A percentile compares a stretch with the other conserved stretches of the same genome.
Conservation (phyloP, 2,797 vertebrate genomes). For the Phoxinus dragarum region DNA sequence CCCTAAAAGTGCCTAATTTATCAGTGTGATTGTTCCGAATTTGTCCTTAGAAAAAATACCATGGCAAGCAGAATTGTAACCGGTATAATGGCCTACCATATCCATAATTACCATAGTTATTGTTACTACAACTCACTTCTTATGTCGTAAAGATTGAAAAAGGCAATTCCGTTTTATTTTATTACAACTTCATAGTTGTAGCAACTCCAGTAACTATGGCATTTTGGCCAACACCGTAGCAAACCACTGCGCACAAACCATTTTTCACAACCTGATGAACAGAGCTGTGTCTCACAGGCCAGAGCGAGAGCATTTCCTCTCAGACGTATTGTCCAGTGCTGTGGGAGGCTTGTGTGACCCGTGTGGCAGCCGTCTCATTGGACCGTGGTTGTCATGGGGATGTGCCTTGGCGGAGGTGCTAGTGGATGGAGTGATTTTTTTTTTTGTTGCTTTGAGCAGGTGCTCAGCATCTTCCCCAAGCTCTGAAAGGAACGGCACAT, state of each 20-base stretch:
- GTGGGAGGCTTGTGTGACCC: constrained; percentile 59
- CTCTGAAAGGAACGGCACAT: constrained; percentile 14
- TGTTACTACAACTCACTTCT: constrained; percentile 2
- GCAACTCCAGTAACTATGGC: neutral
- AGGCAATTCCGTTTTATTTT: neutral
- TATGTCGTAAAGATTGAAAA: neutral
- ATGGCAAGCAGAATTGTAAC: neutral
- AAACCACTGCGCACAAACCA: neutral
- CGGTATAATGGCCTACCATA: neutral
- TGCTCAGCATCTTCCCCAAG: constrained; percentile 35
- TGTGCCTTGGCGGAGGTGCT: constrained; percentile 61
- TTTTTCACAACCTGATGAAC: constrained; percentile 15
- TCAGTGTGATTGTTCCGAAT: neutral
- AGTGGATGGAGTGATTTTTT: constrained; percentile 42
- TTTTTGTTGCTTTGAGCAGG: constrained; percentile 37
- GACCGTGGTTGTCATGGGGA: constrained; percentile 72
- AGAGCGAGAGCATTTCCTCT: neutral
- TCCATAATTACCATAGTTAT: neutral
- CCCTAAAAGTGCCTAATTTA: neutral
- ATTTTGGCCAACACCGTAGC: neutral
- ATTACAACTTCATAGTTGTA: neutral
- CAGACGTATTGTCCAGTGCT: constrained; percentile 48
- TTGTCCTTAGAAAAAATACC: neutral
- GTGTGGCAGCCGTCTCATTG: constrained; percentile 64
- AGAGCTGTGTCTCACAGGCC: neutral